Conservation (phyloP, 2,113 vertebrate species). For the Eleginops maclovinus region DNA sequence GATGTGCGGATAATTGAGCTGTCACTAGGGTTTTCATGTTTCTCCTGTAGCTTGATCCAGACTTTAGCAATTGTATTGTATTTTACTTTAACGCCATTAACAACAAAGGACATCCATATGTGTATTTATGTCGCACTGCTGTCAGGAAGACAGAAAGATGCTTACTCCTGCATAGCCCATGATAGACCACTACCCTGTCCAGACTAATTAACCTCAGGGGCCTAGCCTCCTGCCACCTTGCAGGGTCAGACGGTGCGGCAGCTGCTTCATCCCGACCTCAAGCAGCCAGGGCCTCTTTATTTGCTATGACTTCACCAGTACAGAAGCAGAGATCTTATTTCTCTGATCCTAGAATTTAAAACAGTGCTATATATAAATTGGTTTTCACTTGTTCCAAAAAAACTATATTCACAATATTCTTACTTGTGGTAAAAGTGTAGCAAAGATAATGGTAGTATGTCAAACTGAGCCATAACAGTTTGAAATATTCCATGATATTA, state of each 20-base stretch:
- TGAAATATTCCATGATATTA: too few species aligned
- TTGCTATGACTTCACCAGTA: neutral
- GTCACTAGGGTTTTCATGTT: slow-evolving; percentile 78
- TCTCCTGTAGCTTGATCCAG: slow-evolving; percentile 55
- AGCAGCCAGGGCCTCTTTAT: slow-evolving; percentile 23
- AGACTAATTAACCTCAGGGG: slow-evolving; percentile 80
- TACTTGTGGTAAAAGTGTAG: too few species aligned
- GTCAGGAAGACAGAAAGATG: slow-evolving; percentile 64
- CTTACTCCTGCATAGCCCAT: slow-evolving; percentile 55
- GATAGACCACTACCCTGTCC: slow-evolving; percentile 73
- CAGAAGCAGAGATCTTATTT: neutral
- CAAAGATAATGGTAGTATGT: too few species aligned
- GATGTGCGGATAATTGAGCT: slow-evolving; percentile 84
- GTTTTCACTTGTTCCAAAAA: too few species aligned
- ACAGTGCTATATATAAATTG: too few species aligned
- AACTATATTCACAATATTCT: too few species aligned
- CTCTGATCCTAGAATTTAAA: too few species aligned
- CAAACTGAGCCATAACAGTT: too few species aligned
- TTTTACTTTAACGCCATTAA: slow-evolving; percentile 78
- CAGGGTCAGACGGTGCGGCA: slow-evolving; percentile 65
- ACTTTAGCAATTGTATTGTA: slow-evolving; percentile 79
- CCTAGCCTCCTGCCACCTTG: slow-evolving; percentile 73
- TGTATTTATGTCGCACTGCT: slow-evolving; percentile 76
- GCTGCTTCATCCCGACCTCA: slow-evolving; percentile 59
- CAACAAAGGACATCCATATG: slow-evolving; percentile 76